phyloP scores from a whole-genome alignment of 2,888 invertebrate species.

The Agapostemon virescens region DNA sequence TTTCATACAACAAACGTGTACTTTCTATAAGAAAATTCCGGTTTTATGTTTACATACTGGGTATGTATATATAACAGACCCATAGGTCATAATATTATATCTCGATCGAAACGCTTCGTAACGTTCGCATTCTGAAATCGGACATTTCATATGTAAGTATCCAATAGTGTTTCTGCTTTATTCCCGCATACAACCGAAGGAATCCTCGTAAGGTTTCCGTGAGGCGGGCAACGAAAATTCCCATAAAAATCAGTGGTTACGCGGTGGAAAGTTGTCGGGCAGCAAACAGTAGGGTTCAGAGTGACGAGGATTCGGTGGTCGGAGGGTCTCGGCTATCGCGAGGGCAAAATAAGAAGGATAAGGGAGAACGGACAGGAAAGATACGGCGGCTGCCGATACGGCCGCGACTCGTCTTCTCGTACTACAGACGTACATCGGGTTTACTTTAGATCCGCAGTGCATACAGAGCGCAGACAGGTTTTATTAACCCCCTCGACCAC shows the following conservation, averaged over 20 bases:
- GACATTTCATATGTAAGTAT: too few species aligned
- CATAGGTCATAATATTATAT: too few species aligned
- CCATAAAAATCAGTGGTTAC: background rate
- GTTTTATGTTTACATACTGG: too few species aligned
- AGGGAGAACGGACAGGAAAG: background rate
- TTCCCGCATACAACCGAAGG: too few species aligned
- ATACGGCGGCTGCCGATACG: slow-evolving; percentile 52
- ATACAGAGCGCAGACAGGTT: slow-evolving; percentile 61
- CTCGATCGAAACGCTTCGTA: too few species aligned
- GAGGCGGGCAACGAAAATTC: background rate
- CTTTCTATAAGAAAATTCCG: too few species aligned
- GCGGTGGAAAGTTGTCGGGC: background rate
- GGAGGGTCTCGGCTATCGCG: background rate
- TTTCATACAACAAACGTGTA: too few species aligned
- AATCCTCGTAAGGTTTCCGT: too few species aligned
- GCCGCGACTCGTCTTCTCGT: slow-evolving; percentile 51
- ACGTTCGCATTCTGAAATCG: too few species aligned
- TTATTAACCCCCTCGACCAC: slow-evolving; percentile 64
- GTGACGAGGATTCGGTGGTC: background rate
- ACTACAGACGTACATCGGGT: slow-evolving; percentile 44
- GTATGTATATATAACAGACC: too few species aligned
- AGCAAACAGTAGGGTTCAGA: background rate
- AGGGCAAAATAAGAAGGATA: background rate
- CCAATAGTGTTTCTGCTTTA: too few species aligned
- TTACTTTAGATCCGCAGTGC: slow-evolving; percentile 62